Evolutionary conservation across 1,140 invertebrate species (phyloP), one percentile per base, ranked within the genome.

Genomic region (Pogonognathellus flavescens): DNA sequence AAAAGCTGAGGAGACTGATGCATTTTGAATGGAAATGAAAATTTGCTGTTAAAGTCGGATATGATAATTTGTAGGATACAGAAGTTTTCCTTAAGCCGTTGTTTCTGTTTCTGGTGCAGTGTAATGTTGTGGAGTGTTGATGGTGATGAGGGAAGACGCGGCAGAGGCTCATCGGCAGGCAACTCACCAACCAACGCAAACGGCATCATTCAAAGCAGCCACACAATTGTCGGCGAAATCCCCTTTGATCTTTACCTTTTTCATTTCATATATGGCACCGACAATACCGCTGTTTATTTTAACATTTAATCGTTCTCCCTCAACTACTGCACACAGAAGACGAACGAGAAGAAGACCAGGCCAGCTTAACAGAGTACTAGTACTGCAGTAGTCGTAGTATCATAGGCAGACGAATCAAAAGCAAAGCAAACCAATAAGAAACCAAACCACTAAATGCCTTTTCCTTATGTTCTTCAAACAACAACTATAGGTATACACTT

Each of bases 181-280:
- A 41, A 76, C 25, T 41, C 70, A 49, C 70, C 70, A 76, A 76
- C 70, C 50, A 81, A 41, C 50, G 80, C 50, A 49, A 41, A 85
- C 86, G 85, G 85, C 85, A 84, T 87, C 55, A 60, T 62, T 83
- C 82, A 88, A 87, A 86, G 86, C 83, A 72, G 55, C 66, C 82
- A 86, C 70, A 84, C 82, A 84, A 86, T 86, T 86, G 88, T 87
- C 87, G 87, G 87, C 86, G 84, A 82, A 85, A 83, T 84, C 72
- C 66, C 70, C 88, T 88, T 88, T 88, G 88, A 88, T 88, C 86
- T 88, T 87, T 87, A 88, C 87, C 85, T 88, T 86, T 85, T 88
- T 86, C 86, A 84, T 86, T 87, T 85, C 52, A 57, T 82, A 86
- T 66, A 84, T 76, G 81, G 72, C 80, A 82, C 84, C 85, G 87